Evolutionary conservation across 2,113 vertebrate species (phyloP), one percentile per base, ranked within the genome.

Genomic region (Vireo altiloquus): DNA sequence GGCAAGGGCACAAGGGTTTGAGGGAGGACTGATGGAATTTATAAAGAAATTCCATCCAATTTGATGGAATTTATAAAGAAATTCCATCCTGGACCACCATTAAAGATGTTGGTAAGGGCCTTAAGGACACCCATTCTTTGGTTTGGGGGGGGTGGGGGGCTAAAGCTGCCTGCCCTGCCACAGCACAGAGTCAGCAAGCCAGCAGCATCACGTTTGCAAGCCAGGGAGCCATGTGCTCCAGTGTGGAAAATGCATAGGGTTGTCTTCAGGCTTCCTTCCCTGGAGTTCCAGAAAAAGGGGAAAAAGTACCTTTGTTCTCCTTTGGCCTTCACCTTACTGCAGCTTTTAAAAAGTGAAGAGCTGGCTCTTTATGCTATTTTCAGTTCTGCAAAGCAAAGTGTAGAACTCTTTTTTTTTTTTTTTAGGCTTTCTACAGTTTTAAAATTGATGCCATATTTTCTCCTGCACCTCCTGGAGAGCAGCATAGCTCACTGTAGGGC

Each of bases 401-500:
- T 60, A 19, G 11, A 61, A 37, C 9, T 28, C n/a, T n/a, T 17
- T 47, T 37, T 15, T 13, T 18, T 35, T 44, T 64, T 40, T 37
- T 30, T 22, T 14, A 37, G 19, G 27, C n/a, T 87, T 79, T 65
- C 54, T 71, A 7, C 47, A 54, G 30, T 22, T 91, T 90, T 79
- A 28, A 61, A 68, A 53, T 27, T 22, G 11, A 24, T 91, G 23
- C 19, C n/a, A 49, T 28, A 20, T 72, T 91, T 93, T 52, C 39
- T 59, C 7, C 59, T 70, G 61, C 13, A 46, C 21, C 31, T 84
- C 40, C 49, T 2, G 7, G 69, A 44, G 28, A 71, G 25, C 4
- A 0, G 20, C 3, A 7, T 24, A 27, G 15, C 23, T 63, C 84
- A 33, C 53, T 0, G 0, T 23, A 65, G 10, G 9, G 4, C 4